Evolutionary conservation across 2,797 vertebrate genomes (phyloP).

Genomic region (Ataeniobius toweri): DNA sequence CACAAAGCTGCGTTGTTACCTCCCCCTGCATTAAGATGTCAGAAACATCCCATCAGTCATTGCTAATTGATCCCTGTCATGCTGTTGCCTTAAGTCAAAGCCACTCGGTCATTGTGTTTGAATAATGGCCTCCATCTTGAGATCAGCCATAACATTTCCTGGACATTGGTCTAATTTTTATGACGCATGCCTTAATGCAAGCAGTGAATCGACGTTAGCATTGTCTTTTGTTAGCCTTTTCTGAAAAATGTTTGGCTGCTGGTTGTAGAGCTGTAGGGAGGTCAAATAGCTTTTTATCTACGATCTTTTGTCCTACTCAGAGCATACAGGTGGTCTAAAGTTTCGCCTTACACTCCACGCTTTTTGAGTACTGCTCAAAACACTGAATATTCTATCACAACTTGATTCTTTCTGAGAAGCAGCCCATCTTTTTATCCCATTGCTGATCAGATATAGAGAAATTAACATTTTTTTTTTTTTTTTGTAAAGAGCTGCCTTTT

Average conservation of each 20-base stretch:
- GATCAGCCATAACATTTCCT: slow-evolving; percentile 15
- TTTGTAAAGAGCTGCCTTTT: background rate
- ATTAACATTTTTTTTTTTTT: too few species aligned
- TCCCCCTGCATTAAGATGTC: slow-evolving; percentile 74
- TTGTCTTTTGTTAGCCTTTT: slow-evolving; percentile 27
- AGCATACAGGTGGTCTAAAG: background rate
- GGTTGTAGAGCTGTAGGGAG: slow-evolving; percentile 25
- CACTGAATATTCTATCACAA: background rate
- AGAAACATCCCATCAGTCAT: slow-evolving; percentile 47
- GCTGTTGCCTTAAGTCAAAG: slow-evolving; percentile 26
- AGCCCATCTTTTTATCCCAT: background rate
- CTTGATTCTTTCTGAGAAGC: background rate
- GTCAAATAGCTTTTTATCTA: slow-evolving; percentile 14
- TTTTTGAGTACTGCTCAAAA: background rate
- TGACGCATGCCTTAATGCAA: slow-evolving; percentile 39
- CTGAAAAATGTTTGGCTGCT: slow-evolving; percentile 12
- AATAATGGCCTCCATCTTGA: slow-evolving; percentile 14
- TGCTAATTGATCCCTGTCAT: slow-evolving; percentile 51
- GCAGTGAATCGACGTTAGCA: slow-evolving; percentile 24
- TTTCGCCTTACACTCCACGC: background rate
- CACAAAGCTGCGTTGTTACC: slow-evolving; percentile 3
- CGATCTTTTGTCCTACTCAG: background rate
- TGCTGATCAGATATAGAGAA: background rate
- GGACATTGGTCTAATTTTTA: slow-evolving; percentile 4
- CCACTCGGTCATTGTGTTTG: slow-evolving; percentile 35